Conservation (phyloP, 2,888 invertebrate genomes). For the Notodonta dromedarius region DNA sequence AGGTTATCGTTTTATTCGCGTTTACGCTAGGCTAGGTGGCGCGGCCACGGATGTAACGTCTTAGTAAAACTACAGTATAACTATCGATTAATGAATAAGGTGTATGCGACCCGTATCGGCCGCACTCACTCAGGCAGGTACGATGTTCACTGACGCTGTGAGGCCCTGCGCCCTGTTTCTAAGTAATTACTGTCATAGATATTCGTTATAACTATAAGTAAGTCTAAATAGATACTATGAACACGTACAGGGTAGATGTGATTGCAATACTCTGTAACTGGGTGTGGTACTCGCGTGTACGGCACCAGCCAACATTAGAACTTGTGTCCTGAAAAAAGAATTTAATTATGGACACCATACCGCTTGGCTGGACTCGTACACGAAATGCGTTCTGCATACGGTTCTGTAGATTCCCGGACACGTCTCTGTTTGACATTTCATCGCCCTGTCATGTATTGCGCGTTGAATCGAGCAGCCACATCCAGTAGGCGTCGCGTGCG, state of each 20-base stretch:
- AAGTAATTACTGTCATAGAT: slow-evolving; percentile 68
- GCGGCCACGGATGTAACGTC: slow-evolving; percentile 70
- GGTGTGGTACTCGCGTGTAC: slow-evolving; percentile 59
- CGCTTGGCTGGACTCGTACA: background rate
- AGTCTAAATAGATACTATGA: slow-evolving; percentile 78
- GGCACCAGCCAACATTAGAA: slow-evolving; percentile 21
- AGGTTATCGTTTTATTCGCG: slow-evolving; percentile 76
- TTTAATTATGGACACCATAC: background rate
- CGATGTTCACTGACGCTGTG: slow-evolving; percentile 63
- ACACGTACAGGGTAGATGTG: slow-evolving; percentile 83
- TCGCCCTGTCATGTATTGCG: slow-evolving; percentile 16
- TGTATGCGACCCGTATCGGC: slow-evolving; percentile 49
- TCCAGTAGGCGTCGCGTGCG: slow-evolving; percentile 74
- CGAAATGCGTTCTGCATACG: background rate
- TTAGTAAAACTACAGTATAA: slow-evolving; percentile 63
- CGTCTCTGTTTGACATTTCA: slow-evolving; percentile 4
- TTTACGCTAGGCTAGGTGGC: slow-evolving; percentile 82
- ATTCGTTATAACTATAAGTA: slow-evolving; percentile 72
- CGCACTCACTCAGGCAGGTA: slow-evolving; percentile 54
- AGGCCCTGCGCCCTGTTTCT: slow-evolving; percentile 58
- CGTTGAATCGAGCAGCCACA: slow-evolving; percentile 51
- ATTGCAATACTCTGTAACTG: slow-evolving; percentile 79
- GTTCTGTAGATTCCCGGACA: slow-evolving; percentile 7
- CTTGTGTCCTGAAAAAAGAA: slow-evolving; percentile 17
- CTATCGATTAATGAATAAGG: slow-evolving; percentile 51